Conservation (phyloP, 2,113 vertebrate genomes). For the Ranitomeya imitator region DNA sequence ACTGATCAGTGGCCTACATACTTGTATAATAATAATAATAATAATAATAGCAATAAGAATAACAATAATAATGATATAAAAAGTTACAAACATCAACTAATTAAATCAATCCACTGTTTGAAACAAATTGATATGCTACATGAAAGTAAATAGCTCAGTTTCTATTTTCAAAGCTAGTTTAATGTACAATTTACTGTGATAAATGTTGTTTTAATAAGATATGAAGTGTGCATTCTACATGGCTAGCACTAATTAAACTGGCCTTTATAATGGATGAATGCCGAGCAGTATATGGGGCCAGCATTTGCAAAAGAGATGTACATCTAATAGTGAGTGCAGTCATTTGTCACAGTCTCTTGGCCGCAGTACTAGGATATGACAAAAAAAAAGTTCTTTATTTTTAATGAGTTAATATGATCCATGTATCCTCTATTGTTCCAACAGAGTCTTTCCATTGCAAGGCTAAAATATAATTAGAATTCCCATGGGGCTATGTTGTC, state of each 20-base stretch:
- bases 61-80: not conserved
- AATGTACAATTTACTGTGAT: constrained; percentile 39
- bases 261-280: constrained; percentile 19
- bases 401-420: constrained; percentile 13
- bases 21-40: not conserved
- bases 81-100: not conserved
- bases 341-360: constrained; percentile 43
- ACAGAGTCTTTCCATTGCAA: not conserved
- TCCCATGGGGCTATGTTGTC: not conserved
- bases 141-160: constrained; percentile 16
- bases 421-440: not conserved
- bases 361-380: not conserved
- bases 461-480: not conserved
- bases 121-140: constrained; percentile 6
- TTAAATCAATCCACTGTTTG: not conserved
- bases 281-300: not conserved
- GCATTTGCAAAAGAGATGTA: constrained; percentile 22
- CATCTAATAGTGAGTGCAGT: not conserved
- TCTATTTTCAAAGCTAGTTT: not conserved
- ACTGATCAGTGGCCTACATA: not conserved
- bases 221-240: constrained; percentile 42
- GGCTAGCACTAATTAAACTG: constrained; percentile 43
- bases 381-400: constrained; percentile 25
- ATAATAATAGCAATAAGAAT: not conserved
- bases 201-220: constrained; percentile 50